Evolutionary conservation across 2,888 invertebrate genomes (phyloP).

Genomic region (Salpingus planirostris): DNA sequence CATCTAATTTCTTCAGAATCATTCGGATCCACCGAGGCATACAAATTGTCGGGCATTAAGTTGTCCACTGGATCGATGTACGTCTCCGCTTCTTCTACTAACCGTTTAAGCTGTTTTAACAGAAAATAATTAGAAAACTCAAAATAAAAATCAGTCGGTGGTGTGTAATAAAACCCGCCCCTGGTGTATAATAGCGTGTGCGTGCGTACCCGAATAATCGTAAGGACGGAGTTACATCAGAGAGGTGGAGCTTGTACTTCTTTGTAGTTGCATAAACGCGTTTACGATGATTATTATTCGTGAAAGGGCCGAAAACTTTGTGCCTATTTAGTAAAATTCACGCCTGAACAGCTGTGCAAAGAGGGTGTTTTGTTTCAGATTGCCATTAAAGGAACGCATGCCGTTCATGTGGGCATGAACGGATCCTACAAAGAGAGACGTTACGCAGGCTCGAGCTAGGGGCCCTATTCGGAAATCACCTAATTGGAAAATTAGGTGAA

Average conservation of each 20-base stretch:
- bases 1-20: conserved; percentile 7
- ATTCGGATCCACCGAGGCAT: conserved; percentile 13
- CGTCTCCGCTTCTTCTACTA: not conserved
- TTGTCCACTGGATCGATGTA: conserved; percentile 16
- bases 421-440: not conserved
- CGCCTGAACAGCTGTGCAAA: conserved; percentile 16
- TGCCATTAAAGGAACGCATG: too few relatives aligned
- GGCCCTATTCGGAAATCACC: too few relatives aligned
- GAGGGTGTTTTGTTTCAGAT: conserved; percentile 17
- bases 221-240: too few relatives aligned
- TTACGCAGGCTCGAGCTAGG: too few relatives aligned
- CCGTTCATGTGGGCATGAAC: too few relatives aligned
- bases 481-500: too few relatives aligned
- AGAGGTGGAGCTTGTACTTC: conserved; percentile 5
- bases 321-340: conserved; percentile 12
- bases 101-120: conserved; percentile 8
- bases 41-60: conserved; percentile 9
- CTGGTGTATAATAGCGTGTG: too few relatives aligned
- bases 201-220: too few relatives aligned
- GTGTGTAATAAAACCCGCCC: too few relatives aligned
- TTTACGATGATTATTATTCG: too few relatives aligned
- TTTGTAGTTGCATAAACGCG: conserved; percentile 14
- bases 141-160: conserved; percentile 2
- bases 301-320: conserved; percentile 15
- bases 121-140: conserved; percentile 6